Percentiles rank a stretch among this genome's conserved stretches.
Evolutionary conservation across 2,888 invertebrate genomes (phyloP).

Genomic region (Thymelicus sylvestris): DNA sequence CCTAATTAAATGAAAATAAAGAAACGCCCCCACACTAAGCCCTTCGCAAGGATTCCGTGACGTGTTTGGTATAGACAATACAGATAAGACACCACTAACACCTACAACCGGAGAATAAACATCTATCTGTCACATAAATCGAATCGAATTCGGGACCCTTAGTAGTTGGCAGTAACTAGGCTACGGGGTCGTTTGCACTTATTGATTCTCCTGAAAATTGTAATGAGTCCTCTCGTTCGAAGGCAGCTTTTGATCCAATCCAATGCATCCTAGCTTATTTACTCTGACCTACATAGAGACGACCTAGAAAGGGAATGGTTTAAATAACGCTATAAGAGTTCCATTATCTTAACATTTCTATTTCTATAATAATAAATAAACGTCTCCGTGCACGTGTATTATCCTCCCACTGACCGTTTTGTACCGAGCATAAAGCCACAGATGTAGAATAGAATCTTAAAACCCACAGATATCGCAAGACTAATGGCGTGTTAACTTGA

Average conservation of each 20-base stretch:
- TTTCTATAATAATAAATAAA: not conserved
- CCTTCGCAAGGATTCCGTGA: too few relatives aligned
- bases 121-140: too few relatives aligned
- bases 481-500: not conserved
- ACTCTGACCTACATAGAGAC: not conserved
- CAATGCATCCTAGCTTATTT: not conserved
- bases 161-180: too few relatives aligned
- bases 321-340: not conserved
- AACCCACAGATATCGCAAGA: not conserved
- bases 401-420: not conserved
- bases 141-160: too few relatives aligned
- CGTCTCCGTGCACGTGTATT: not conserved
- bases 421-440: not conserved
- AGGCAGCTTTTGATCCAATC: not conserved
- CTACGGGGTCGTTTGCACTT: too few relatives aligned
- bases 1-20: too few relatives aligned
- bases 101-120: too few relatives aligned
- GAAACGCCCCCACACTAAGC: too few relatives aligned
- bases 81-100: too few relatives aligned
- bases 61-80: too few relatives aligned
- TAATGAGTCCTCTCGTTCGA: slow-evolving; percentile 4
- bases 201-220: too few relatives aligned
- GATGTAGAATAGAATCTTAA: not conserved
- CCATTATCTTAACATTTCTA: not conserved
- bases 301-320: not conserved